A percentile compares a stretch with the other conserved stretches of the same genome.
Evolutionary conservation across 2,888 invertebrate genomes (phyloP).

Genomic region (Tipula helvola): DNA sequence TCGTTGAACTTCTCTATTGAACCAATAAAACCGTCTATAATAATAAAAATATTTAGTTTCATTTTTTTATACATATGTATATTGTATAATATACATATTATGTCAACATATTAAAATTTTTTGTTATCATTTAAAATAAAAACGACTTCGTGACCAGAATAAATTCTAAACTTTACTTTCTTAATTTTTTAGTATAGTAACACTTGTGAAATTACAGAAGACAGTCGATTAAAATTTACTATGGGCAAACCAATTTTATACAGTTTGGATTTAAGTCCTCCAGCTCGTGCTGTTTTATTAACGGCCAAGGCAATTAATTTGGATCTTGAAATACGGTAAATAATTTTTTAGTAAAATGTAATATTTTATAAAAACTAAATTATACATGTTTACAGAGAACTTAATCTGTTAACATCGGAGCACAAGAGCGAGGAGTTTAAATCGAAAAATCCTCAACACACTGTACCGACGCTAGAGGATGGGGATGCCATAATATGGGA

Average conservation of each 20-base stretch:
- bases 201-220: not conserved
- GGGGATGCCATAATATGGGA: not conserved
- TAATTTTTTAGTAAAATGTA: not conserved
- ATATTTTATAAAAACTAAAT: not conserved
- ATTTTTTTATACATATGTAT: not conserved
- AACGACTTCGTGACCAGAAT: not conserved
- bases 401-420: not conserved
- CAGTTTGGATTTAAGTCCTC: not conserved
- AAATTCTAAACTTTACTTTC: not conserved
- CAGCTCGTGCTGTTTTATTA: not conserved
- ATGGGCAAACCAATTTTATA: slow-evolving; percentile 9
- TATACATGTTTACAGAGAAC: not conserved
- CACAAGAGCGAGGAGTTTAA: not conserved
- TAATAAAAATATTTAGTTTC: not conserved
- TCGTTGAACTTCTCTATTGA: slow-evolving; percentile 22
- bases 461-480: not conserved
- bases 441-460: slow-evolving; percentile 4
- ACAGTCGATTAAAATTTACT: not conserved
- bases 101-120: not conserved
- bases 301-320: not conserved
- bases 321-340: slow-evolving; percentile 9
- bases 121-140: not conserved
- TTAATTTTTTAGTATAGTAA: not conserved
- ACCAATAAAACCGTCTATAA: slow-evolving; percentile 12
- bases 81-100: not conserved